Base-by-base conservation (phyloP, 64 coral and sea anemone genomes). In the Stylophora pistillata region DNA sequence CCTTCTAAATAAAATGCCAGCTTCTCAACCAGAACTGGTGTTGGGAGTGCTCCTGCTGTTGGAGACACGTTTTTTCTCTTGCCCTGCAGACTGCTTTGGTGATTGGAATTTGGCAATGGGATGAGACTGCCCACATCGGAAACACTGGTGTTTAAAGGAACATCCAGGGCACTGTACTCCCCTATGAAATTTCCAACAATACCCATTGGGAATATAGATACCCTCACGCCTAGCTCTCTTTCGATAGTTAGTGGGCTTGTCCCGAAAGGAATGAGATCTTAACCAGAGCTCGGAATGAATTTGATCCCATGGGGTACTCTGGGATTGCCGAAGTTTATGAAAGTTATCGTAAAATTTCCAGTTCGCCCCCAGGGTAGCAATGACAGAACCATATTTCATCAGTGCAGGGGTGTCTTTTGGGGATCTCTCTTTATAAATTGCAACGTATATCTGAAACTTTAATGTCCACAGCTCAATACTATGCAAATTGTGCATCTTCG, bases 331-430 rank as follows among this genome's bases (percentile, higher is more conserved):
- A 16, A 92, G 29, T 26, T 17, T 55, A 11, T 77, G 30, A 61
- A 93, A 93, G 25, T 80, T 87, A 30, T 88, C 86, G 34, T 93
- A 92, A 53, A 77, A 92, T 9, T 27, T 30, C 84, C 91, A 92
- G 13, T 92, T 92, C 4, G 64, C 71, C 23, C 69, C 77, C 27
- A 53, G 72, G 1, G 86, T 68, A 21, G 92, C 92, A 9, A 94
- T 47, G 9, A 89, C 15, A 2, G 78, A 65, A 9, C 71, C 62
- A 56, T 94, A 94, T 53, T 94, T 94, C 87, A 94, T 94, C 0
- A 94, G 53, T 0, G 66, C 79, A 21, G 74, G 71, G 30, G 86
- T 68, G 21, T 71, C 91, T 12, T 59, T 28, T 23, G 58, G 74
- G 62, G 17, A 71, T 53, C 79, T 74, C 25, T 85, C 71, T 13